Conservation (phyloP, 2,797 vertebrate species). For the Myripristis murdjan region DNA sequence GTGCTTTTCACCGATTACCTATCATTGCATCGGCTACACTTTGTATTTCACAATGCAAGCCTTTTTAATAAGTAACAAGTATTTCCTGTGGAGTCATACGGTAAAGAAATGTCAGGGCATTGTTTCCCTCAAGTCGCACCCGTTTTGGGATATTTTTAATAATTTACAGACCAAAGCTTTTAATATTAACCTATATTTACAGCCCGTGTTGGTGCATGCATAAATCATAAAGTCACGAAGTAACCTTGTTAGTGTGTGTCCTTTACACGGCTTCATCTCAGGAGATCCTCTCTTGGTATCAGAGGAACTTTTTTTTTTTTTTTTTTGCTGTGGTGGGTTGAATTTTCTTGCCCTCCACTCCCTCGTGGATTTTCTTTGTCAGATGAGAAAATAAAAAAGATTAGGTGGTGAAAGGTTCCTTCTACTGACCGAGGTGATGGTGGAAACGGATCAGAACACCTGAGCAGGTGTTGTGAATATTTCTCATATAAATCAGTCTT, state of each 20-base stretch:
- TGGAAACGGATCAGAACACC: slow-evolving; percentile 42
- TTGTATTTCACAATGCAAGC: neutral
- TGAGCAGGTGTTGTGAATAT: slow-evolving; percentile 72
- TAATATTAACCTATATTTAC: slow-evolving; percentile 79
- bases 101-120: slow-evolving; percentile 4
- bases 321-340: slow-evolving; percentile 31
- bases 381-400: slow-evolving; percentile 33
- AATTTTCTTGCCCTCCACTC: neutral
- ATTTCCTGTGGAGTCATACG: neutral
- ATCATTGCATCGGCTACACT: neutral
- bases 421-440: slow-evolving; percentile 39
- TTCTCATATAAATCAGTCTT: slow-evolving; percentile 58
- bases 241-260: slow-evolving; percentile 62
- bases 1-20: neutral
- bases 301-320: no score
- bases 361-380: slow-evolving; percentile 15
- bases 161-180: slow-evolving; percentile 77
- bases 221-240: slow-evolving; percentile 73
- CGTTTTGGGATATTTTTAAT: slow-evolving; percentile 68
- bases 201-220: slow-evolving; percentile 63
- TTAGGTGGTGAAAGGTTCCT: slow-evolving; percentile 9
- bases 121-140: slow-evolving; percentile 39
- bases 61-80: slow-evolving; percentile 22
- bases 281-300: slow-evolving; percentile 34
- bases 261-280: slow-evolving; percentile 42